These are phyloP conservation scores for Pogoniulus pusillus DNA, from an alignment of 2,797 vertebrate species.

Conservation along the genomic window DNA sequence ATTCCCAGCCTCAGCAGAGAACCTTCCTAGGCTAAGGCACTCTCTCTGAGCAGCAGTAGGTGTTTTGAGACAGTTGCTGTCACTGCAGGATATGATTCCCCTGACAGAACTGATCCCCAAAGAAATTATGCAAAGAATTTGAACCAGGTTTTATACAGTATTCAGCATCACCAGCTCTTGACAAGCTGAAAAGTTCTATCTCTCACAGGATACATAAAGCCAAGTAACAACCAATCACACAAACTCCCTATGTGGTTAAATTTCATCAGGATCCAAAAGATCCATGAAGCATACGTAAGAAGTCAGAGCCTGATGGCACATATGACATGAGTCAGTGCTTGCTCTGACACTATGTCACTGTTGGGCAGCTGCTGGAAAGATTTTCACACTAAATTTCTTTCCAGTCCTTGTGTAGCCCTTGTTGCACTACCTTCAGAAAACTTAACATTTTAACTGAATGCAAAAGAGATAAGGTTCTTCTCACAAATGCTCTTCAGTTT, in stretches of 20 bases:
- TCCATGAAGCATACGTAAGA: background rate
- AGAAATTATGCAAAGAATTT: background rate
- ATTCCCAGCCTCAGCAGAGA: fast-evolving
- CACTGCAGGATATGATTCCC: background rate
- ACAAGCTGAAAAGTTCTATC: background rate
- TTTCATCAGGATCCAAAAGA: background rate
- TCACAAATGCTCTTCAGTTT: background rate
- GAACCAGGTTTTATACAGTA: background rate
- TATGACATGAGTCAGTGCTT: background rate
- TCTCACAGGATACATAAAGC: background rate
- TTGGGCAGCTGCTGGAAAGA: background rate
- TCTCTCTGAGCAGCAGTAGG: background rate
- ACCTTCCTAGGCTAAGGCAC: background rate
- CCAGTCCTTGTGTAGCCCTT: background rate
- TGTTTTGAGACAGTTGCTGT: fast-evolving
- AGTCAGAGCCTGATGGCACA: background rate
- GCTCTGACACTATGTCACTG: background rate
- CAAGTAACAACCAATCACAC: background rate
- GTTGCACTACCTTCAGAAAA: background rate
- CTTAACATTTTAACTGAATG: background rate
- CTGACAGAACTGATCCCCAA: background rate
- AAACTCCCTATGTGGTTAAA: background rate
- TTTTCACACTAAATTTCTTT: background rate
- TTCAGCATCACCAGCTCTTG: background rate
- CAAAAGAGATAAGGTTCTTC: background rate